Conservation (phyloP, 2,888 invertebrate genomes). For the Deilephila porcellus region DNA sequence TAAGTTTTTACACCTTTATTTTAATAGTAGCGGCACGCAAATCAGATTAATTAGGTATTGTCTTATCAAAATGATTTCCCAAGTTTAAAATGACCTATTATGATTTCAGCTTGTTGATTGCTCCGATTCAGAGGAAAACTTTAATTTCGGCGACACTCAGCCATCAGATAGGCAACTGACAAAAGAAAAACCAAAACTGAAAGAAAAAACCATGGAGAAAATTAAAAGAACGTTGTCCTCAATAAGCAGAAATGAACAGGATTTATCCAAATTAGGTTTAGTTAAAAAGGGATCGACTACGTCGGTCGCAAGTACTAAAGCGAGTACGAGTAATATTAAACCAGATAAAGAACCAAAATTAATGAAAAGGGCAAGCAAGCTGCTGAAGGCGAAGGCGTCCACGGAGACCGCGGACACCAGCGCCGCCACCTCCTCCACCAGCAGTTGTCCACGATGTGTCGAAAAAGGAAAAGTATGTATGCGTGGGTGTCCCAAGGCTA, state of each 20-base stretch:
- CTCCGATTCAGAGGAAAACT: conserved; percentile 32
- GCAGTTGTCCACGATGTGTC: conserved; percentile 56
- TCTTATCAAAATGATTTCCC: not conserved
- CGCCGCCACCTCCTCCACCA: conserved; percentile 3
- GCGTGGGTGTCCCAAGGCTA: conserved; percentile 53
- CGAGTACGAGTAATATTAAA: not conserved
- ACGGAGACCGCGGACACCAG: not conserved
- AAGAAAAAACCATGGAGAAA: not conserved
- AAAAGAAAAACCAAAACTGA: not conserved
- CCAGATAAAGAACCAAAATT: not conserved
- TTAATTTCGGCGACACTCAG: conserved; percentile 26
- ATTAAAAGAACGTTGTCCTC: conserved; percentile 5
- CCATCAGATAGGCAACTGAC: not conserved
- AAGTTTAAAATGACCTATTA: not conserved
- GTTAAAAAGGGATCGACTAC: not conserved
- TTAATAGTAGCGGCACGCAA: too few relatives aligned
- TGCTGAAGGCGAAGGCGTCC: not conserved
- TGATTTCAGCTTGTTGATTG: conserved; percentile 10
- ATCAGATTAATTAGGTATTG: too few relatives aligned
- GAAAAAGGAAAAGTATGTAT: conserved; percentile 57
- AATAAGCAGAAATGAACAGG: not conserved
- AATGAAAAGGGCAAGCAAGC: not conserved
- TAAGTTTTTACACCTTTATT: too few relatives aligned
- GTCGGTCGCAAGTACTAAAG: not conserved
- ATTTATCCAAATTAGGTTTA: not conserved